Conservation (phyloP, 2,113 vertebrate species). For the Oostethus manadensis region DNA sequence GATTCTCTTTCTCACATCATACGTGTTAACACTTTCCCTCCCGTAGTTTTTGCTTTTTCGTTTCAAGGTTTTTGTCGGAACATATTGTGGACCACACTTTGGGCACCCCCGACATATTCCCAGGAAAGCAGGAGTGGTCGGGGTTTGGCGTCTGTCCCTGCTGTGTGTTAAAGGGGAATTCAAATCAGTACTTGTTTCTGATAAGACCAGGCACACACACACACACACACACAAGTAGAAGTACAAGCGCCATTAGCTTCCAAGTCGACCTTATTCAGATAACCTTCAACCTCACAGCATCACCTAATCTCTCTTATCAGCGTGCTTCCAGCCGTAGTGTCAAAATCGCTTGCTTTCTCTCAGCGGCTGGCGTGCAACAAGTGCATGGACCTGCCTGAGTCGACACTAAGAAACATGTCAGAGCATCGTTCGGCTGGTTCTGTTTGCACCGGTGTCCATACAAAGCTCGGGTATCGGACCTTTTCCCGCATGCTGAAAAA, state of each 20-base stretch:
- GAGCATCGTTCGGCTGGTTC: neutral
- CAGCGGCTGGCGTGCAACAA: constrained; percentile 37
- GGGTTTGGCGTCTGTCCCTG: constrained; percentile 25
- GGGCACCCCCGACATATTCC: neutral
- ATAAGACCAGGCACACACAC: constrained; percentile 21
- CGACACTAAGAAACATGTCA: neutral
- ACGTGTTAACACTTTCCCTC: no score
- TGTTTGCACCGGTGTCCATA: constrained; percentile 11
- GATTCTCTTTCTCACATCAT: no score
- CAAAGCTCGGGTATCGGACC: no score
- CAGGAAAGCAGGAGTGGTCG: constrained; percentile 16
- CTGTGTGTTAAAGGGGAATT: constrained; percentile 33
- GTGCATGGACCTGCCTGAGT: constrained; percentile 35
- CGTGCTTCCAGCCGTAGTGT: constrained; percentile 6
- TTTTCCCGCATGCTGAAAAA: neutral
- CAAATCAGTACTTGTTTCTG: constrained; percentile 24
- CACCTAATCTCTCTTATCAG: constrained; percentile 43
- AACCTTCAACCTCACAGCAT: constrained; percentile 48
- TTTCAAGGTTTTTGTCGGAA: no score
- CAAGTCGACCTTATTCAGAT: constrained; percentile 43
- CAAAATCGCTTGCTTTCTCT: constrained; percentile 13
- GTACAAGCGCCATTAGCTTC: constrained; percentile 18
- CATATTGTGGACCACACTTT: no score
- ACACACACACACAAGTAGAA: constrained; percentile 10
- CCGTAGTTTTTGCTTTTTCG: no score